Evolutionary conservation across 1,140 invertebrate species (phyloP).

Genomic region (Microplitis demolitor): DNA sequence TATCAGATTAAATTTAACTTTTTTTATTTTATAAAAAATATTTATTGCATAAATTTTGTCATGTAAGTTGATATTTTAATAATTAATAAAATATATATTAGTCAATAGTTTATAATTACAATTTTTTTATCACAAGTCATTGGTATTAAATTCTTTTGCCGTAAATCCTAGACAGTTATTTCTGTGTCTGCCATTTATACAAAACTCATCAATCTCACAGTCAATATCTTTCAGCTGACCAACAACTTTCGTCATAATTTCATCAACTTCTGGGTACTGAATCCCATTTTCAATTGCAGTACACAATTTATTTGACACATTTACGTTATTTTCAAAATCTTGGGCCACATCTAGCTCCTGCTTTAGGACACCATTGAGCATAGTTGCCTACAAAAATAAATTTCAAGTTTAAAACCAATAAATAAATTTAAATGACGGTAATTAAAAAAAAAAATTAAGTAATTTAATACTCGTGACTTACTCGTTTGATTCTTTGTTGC

Average conservation of each 20-base stretch:
- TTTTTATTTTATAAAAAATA: too few species aligned
- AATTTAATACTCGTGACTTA: slow-evolving; percentile 25
- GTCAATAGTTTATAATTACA: neutral
- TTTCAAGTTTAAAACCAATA: neutral
- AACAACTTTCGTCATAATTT: slow-evolving; percentile 27
- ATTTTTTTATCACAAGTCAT: neutral
- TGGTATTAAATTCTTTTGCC: neutral
- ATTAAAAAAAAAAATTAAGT: neutral
- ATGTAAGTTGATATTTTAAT: neutral
- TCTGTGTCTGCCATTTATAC: neutral
- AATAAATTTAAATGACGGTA: neutral
- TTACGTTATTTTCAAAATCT: slow-evolving; percentile 30
- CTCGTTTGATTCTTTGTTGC: slow-evolving; percentile 42
- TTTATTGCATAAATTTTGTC: too few species aligned
- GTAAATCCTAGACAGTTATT: neutral
- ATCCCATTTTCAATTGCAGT: slow-evolving; percentile 33
- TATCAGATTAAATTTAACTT: too few species aligned
- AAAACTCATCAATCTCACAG: neutral
- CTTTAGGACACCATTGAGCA: slow-evolving; percentile 42
- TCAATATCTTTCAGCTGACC: slow-evolving; percentile 18
- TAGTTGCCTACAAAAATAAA: slow-evolving; percentile 34
- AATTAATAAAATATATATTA: neutral
- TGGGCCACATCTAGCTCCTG: slow-evolving; percentile 41
- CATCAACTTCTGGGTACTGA: slow-evolving; percentile 5
- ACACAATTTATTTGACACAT: slow-evolving; percentile 28